Percentiles rank a stretch among this genome's conserved stretches.
phyloP scores from a whole-genome alignment of 2,797 vertebrate species.

The Lepus oiostolus region DNA sequence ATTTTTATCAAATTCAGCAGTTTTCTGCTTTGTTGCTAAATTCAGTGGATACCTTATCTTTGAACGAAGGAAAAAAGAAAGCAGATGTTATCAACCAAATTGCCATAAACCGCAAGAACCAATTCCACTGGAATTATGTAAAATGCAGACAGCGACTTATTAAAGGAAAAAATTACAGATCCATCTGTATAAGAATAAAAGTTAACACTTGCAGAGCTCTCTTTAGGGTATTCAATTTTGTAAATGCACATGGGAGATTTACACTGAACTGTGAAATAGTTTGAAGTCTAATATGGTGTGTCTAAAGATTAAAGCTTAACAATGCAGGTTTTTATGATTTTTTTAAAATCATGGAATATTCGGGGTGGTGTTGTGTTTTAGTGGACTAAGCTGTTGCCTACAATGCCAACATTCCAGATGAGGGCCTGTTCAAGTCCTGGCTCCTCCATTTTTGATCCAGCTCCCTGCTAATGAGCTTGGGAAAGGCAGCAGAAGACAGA shows the following conservation, averaged over 20 bases:
- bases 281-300: not conserved
- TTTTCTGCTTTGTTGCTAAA: not conserved
- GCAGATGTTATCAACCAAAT: not conserved
- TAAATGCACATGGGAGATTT: not conserved
- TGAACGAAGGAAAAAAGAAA: not conserved
- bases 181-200: not conserved
- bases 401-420: no score
- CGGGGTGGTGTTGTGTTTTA: no score
- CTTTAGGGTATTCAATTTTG: not conserved
- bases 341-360: not conserved
- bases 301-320: not conserved
- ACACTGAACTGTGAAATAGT: not conserved
- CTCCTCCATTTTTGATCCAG: no score
- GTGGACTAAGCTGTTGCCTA: no score
- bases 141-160: not conserved
- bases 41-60: not conserved
- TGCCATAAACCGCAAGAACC: not conserved
- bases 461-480: no score
- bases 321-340: not conserved
- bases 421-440: no score
- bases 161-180: not conserved
- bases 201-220: not conserved
- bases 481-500: no score
- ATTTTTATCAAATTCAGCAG: no score
- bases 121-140: constrained; percentile 1